Percentiles rank a stretch among this genome's conserved stretches.
Conservation (phyloP, 2,888 invertebrate species). For the Lysandra bellargus region DNA sequence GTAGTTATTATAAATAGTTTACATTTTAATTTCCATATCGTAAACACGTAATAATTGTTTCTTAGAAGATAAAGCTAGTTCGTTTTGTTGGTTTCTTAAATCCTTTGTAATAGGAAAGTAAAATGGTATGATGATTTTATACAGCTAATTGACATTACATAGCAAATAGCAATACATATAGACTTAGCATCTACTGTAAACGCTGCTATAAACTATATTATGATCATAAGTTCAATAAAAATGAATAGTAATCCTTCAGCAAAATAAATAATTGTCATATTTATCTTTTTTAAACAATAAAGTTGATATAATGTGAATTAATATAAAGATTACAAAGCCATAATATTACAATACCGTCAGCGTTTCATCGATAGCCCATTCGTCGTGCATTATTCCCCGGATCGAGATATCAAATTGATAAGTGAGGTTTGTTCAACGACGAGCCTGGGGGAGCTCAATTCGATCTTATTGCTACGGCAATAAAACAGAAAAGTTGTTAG, state of each 20-base stretch:
- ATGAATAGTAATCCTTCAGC: neutral
- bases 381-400: constrained; percentile 72
- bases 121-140: no score
- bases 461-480: neutral
- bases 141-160: no score
- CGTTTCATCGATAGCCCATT: constrained; percentile 51
- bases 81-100: no score
- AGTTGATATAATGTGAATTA: constrained; percentile 29
- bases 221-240: neutral
- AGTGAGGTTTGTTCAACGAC: constrained; percentile 69
- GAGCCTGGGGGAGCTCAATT: neutral
- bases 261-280: constrained; percentile 7
- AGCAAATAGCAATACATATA: no score
- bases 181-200: no score
- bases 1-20: constrained; percentile 34
- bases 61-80: neutral
- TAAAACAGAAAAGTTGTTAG: neutral
- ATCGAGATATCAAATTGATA: constrained; percentile 80
- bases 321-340: constrained; percentile 22
- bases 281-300: constrained; percentile 11
- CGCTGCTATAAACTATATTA: no score
- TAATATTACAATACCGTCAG: constrained; percentile 38
- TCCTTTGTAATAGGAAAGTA: no score
- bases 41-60: neutral
- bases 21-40: neutral